phyloP scores from a whole-genome alignment of 2,113 vertebrate genomes.

The Rousettus leschenaultii region DNA sequence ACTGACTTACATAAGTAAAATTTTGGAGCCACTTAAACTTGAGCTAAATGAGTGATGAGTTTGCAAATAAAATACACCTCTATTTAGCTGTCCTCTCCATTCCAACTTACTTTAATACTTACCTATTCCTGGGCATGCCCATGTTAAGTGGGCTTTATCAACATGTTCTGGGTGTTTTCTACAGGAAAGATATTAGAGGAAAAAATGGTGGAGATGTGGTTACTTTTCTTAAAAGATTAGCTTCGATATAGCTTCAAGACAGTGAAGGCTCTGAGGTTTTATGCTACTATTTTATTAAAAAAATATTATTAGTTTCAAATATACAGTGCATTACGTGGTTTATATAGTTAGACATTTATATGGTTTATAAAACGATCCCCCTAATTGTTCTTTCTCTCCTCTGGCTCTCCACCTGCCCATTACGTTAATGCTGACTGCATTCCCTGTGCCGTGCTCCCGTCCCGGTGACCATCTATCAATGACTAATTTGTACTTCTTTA shows the following conservation, averaged over 20 bases:
- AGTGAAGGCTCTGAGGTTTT: background rate
- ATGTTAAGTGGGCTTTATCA: background rate
- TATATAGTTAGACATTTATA: no score
- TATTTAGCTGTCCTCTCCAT: background rate
- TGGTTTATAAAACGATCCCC: no score
- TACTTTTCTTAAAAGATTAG: background rate
- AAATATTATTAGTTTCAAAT: no score
- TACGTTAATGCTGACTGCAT: no score
- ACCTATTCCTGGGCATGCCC: rapidly evolving
- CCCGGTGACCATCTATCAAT: no score
- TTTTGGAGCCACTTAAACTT: background rate
- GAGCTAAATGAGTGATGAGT: background rate
- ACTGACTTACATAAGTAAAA: background rate
- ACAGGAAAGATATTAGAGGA: background rate
- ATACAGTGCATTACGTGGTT: no score
- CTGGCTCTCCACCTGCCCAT: no score
- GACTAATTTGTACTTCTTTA: no score
- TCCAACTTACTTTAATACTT: background rate
- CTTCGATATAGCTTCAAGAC: background rate
- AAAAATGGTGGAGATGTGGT: background rate
- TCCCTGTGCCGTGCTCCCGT: no score
- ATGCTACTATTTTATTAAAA: background rate
- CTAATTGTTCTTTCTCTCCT: no score
- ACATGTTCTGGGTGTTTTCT: background rate
- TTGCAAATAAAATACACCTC: background rate